Percentiles rank a stretch among this genome's conserved stretches.
phyloP scores from a whole-genome alignment of 2,888 invertebrate genomes.

The Zaprionus obscuricornis region DNA sequence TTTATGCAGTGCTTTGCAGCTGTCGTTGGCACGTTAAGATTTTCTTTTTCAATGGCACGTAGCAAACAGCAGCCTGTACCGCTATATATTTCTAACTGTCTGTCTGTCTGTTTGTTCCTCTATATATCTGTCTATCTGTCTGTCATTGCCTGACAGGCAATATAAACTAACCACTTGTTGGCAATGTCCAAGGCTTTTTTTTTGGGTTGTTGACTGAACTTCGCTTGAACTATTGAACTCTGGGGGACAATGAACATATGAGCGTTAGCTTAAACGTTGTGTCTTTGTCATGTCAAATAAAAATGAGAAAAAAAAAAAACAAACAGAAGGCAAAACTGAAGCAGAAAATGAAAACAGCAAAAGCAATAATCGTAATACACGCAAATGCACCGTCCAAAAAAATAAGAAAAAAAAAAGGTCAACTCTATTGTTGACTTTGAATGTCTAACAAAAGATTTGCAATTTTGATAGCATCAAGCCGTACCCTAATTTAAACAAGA shows the following conservation, averaged over 20 bases:
- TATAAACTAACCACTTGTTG: conserved; percentile 66
- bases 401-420: not conserved
- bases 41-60: conserved; percentile 18
- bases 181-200: conserved; percentile 34
- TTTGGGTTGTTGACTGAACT: conserved; percentile 64
- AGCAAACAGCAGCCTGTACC: conserved; percentile 10
- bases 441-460: not conserved
- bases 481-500: too few relatives aligned
- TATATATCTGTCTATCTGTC: not conserved
- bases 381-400: conserved; percentile 16
- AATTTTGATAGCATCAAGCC: too few relatives aligned
- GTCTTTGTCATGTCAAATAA: conserved; percentile 22
- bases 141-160: conserved; percentile 11
- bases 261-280: conserved; percentile 29
- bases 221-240: conserved; percentile 73
- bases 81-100: too few relatives aligned
- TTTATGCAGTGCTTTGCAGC: conserved; percentile 62
- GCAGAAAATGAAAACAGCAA: conserved; percentile 16
- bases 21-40: conserved; percentile 14
- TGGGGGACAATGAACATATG: conserved; percentile 56
- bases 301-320: not conserved
- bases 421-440: too few relatives aligned
- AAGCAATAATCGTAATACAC: conserved; percentile 51
- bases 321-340: conserved; percentile 1
- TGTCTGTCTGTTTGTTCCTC: not conserved